phyloP scores from a whole-genome alignment of 2,888 invertebrate species.

The Folsomia manolachei region DNA sequence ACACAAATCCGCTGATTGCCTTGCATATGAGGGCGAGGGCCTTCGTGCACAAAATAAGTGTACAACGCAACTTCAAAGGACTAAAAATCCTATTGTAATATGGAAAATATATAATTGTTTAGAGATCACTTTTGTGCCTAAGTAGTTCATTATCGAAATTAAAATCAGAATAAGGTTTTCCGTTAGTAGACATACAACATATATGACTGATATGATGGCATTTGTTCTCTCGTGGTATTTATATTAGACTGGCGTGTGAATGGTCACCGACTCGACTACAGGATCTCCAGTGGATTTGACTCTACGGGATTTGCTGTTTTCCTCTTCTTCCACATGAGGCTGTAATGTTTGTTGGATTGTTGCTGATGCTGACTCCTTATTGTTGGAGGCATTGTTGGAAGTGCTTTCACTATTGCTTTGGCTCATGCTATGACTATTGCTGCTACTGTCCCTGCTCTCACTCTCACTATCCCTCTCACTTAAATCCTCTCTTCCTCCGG shows the following conservation, averaged over 20 bases:
- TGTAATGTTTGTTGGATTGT: constrained; percentile 23
- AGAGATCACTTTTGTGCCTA: too few species aligned
- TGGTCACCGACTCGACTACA: constrained; percentile 26
- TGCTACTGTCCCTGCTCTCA: constrained; percentile 14
- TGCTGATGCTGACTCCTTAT: background rate
- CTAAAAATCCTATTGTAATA: too few species aligned
- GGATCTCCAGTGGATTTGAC: constrained; percentile 26
- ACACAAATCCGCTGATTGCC: too few species aligned
- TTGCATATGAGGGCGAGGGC: too few species aligned
- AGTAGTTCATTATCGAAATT: too few species aligned
- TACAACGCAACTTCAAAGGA: too few species aligned
- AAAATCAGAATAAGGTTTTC: too few species aligned
- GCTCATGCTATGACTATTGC: constrained; percentile 1
- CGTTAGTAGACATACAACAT: too few species aligned
- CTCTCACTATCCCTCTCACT: constrained; percentile 21
- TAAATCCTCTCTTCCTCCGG: constrained; percentile 2
- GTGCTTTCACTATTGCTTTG: background rate
- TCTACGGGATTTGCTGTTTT: constrained; percentile 20
- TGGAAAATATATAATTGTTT: too few species aligned
- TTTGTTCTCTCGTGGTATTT: background rate
- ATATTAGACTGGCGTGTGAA: constrained; percentile 33
- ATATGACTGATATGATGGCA: background rate
- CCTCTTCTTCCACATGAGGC: constrained; percentile 24
- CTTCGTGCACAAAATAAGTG: too few species aligned
- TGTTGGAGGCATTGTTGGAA: background rate